These are phyloP conservation scores for Crotalus helleri DNA, from an alignment of 2,113 vertebrate genomes.

Conservation along the genomic window DNA sequence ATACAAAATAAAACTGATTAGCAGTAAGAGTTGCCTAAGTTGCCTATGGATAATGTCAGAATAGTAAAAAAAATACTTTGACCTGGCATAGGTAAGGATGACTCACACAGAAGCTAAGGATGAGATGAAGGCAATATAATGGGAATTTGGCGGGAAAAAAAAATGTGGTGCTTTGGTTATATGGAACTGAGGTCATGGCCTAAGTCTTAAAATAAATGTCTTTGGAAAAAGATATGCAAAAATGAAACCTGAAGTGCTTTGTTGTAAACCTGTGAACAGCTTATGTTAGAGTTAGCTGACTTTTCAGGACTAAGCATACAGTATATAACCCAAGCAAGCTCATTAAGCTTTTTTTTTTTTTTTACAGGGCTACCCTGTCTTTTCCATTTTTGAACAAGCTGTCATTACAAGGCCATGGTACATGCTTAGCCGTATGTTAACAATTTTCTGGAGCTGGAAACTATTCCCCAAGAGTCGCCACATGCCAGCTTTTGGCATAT, in stretches of 20 bases:
- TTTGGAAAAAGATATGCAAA: background rate
- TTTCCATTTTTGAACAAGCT: slow-evolving; percentile 62
- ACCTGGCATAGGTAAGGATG: background rate
- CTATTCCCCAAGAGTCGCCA: slow-evolving; percentile 61
- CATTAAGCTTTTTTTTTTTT: slow-evolving; percentile 25
- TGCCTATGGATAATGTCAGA: background rate
- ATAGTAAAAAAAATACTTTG: background rate
- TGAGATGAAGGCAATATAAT: background rate
- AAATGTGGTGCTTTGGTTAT: background rate
- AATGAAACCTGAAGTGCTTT: background rate
- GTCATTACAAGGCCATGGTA: slow-evolving; percentile 68
- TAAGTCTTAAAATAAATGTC: background rate
- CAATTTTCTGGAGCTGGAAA: slow-evolving; percentile 64
- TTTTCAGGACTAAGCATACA: slow-evolving; percentile 3
- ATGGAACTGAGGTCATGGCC: background rate
- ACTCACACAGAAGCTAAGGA: background rate
- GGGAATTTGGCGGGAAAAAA: background rate
- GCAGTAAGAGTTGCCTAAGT: background rate
- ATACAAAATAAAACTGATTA: background rate
- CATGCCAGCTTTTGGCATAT: slow-evolving; percentile 56
- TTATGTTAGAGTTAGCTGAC: background rate
- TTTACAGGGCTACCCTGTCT: slow-evolving; percentile 48
- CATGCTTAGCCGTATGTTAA: slow-evolving; percentile 70
- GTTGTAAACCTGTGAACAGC: background rate
- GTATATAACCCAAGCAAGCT: slow-evolving; percentile 14